Conservation (phyloP, 1,140 invertebrate species). For the Leucophenga varia region DNA sequence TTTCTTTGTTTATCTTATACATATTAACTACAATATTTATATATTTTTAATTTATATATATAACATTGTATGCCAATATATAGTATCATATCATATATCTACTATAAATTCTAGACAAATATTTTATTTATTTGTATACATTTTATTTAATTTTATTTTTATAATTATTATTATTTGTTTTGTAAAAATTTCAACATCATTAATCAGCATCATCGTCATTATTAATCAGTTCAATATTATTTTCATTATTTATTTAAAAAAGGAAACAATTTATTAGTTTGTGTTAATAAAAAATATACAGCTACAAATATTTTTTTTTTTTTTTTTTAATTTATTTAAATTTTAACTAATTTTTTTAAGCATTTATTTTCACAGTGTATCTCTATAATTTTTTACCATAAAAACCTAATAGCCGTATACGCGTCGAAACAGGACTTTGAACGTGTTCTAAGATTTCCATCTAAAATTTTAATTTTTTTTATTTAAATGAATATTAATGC, state of each 20-base stretch:
- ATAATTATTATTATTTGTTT: no score
- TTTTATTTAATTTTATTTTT: no score
- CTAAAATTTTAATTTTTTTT: conserved; percentile 27
- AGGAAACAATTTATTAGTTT: no score
- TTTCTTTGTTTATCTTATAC: no score
- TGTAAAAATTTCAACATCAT: no score
- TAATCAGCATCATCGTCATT: no score
- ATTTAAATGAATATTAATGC: conserved; percentile 15
- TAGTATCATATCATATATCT: not conserved
- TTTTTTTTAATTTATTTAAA: conserved; percentile 4
- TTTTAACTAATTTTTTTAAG: conserved; percentile 6
- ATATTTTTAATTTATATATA: not conserved
- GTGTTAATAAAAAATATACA: no score
- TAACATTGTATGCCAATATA: not conserved
- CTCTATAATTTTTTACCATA: conserved; percentile 51
- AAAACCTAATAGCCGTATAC: conserved; percentile 55
- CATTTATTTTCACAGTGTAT: conserved; percentile 7
- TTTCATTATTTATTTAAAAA: no score
- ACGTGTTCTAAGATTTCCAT: conserved; percentile 56
- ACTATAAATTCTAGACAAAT: conserved; percentile 26
- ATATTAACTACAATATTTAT: no score
- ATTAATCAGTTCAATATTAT: no score
- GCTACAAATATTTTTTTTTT: no score
- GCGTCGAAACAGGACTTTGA: conserved; percentile 55
- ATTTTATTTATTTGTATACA: no score